Base-by-base conservation (phyloP, 1,140 invertebrate species). In the Cydia splendana region DNA sequence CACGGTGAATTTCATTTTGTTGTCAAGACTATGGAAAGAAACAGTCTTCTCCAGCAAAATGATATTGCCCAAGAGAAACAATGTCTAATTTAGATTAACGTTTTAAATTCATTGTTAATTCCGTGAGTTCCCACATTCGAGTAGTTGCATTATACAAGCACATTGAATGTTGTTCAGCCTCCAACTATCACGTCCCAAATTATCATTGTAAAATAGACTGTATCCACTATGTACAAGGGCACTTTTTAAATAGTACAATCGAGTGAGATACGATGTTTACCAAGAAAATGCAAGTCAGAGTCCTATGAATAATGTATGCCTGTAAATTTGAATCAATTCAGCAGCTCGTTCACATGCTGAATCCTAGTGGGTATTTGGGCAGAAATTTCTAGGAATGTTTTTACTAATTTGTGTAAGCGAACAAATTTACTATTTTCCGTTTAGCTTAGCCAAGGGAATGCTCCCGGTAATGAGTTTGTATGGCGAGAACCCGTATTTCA, bases 321-420 rank as follows among this genome's bases (percentile, higher is more conserved):
- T 18, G 53, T 57, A 57, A 57, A 57, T 57, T 57, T 57, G 53
- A 57, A 18, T 57, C 53, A 57, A 57, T 57, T 57, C n/a, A 57
- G 53, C n/a, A 18, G 53, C 53, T n/a, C 53, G 53, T 53, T n/a
- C 51, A 53, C 53, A 57, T 57, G 53, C 53, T 57, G 53, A 57
- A 57, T 57, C 53, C n/a, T 18, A n/a, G 53, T 18, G 15, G 15
- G 48, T n/a, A 57, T 57, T 57, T 57, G 15, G 18, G 13, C n/a
- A 18, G 53, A 57, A 57, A 57, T n/a, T 57, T 57, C 53, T 18
- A n/a, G 53, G 15, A n/a, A 57, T 18, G 7, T 57, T 57, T 57
- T 57, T 57, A 5, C 53, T 57, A 57, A n/a, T 57, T 57, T 57
- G 15, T 0, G 53, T 15, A 51, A 51, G 15, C 48, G 48, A 18